Conservation (phyloP, 2,113 vertebrate genomes). For the Pelvicachromis taeniatus region DNA sequence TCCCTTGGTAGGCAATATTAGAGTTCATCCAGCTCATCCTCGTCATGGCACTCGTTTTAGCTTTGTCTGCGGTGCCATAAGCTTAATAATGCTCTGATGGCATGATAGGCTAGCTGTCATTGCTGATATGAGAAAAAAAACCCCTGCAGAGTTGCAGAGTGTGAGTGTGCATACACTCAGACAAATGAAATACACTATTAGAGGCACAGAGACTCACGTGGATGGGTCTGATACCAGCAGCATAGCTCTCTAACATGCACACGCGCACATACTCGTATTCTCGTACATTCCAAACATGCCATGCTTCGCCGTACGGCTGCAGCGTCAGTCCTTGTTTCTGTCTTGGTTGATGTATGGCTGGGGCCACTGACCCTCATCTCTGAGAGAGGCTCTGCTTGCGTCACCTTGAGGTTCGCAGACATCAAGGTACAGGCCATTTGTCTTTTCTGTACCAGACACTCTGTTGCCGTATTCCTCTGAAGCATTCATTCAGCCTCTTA, state of each 20-base stretch:
- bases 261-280: background rate
- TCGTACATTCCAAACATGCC: background rate
- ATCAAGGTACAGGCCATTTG: background rate
- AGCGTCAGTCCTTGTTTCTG: constrained; percentile 27
- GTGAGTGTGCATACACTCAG: background rate
- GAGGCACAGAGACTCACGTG: background rate
- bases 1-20: background rate
- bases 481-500: background rate
- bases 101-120: background rate
- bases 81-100: background rate
- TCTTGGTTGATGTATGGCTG: constrained; percentile 38
- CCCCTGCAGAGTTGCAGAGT: background rate
- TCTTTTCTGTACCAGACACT: background rate
- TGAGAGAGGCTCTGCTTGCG: constrained; percentile 1
- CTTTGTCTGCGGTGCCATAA: background rate
- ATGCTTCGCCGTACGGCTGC: background rate
- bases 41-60: background rate
- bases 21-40: background rate
- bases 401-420: constrained; percentile 7
- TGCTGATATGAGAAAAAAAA: background rate
- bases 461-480: background rate
- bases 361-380: constrained; percentile 24
- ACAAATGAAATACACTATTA: background rate
- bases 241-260: background rate
- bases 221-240: background rate